Percentiles rank a stretch among this genome's conserved stretches.
Conservation (phyloP, 1,140 invertebrate species). For the Lasioglossum albipes region DNA sequence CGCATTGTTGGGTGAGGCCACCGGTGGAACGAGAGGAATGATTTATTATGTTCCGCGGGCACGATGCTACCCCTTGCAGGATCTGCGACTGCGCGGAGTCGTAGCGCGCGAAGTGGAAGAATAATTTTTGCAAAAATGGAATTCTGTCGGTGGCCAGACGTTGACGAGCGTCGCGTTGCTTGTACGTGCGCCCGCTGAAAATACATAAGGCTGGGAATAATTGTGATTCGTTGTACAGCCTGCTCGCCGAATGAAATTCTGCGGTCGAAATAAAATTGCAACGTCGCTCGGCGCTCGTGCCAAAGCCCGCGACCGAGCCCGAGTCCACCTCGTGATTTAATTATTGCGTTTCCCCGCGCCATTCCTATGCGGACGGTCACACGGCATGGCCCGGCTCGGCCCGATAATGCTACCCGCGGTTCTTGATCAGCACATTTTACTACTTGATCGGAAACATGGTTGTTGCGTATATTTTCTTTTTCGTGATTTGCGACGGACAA, state of each 20-base stretch:
- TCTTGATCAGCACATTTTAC: slow-evolving; percentile 8
- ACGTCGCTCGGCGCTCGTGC: slow-evolving; percentile 30
- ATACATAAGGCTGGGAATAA: slow-evolving; percentile 61
- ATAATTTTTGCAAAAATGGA: slow-evolving; percentile 65
- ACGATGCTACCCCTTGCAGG: slow-evolving; percentile 24
- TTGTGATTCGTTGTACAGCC: slow-evolving; percentile 60
- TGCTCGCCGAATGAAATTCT: slow-evolving; percentile 64
- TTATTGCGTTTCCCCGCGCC: slow-evolving; percentile 47
- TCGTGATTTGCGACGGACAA: too few species aligned
- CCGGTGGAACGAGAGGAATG: slow-evolving; percentile 31
- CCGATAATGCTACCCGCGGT: neutral
- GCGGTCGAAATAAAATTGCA: slow-evolving; percentile 59
- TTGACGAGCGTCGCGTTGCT: slow-evolving; percentile 34
- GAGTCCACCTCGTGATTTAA: slow-evolving; percentile 29
- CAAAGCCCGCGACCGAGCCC: neutral
- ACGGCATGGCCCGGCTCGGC: too few species aligned
- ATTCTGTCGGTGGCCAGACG: slow-evolving; percentile 49
- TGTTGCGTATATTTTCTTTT: too few species aligned
- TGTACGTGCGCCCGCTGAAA: slow-evolving; percentile 31
- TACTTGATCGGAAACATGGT: too few species aligned
- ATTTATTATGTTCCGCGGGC: slow-evolving; percentile 55
- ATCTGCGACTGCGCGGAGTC: too few species aligned
- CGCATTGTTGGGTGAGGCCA: neutral
- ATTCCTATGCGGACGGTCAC: slow-evolving; percentile 17
- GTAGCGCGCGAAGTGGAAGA: slow-evolving; percentile 44